Base-by-base conservation (phyloP, 2,113 vertebrate genomes). In the Dipodomys stephensi region DNA sequence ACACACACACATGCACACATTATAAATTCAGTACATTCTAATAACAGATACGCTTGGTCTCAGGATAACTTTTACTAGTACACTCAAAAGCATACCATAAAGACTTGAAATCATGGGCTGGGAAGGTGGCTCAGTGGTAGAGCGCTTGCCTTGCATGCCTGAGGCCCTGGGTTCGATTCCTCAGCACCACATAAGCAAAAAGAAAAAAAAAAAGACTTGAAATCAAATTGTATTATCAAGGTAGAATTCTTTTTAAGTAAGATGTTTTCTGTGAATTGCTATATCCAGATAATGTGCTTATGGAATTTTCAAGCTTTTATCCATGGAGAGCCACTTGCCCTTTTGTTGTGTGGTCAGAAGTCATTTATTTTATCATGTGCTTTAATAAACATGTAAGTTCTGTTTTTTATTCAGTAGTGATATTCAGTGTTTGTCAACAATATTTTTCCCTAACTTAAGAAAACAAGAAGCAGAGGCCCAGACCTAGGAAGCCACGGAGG, bases 381-480 rank as follows among this genome's bases (percentile, higher is more conserved):
- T 83, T 85, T 77, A 76, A 77, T 80, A 89, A 46, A 46, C 30
- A 39, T 32, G 2, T 83, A 69, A 77, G 39, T 53, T 95, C 35
- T 85, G 11, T 35, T 87, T 93, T 93, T 85, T 76, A 32, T 32
- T 86, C 25, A 69, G 15, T 6, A 80, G 20, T 60, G 8, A 19
- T 74, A 30, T 79, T 96, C 44, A 92, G 30, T 57, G 82, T 68
- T 85, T 10, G 18, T 71, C 60, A 94, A 80, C 85, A 90, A 92
- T 93, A 83, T 96, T 92, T 87, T 74, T 10, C 32, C 44, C 82
- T 76, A 69, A 95, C 82, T 96, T 94, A 96, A 93, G 96, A 98
- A 98, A 98, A 98, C 96, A 97, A 97, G 94, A 98, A 98, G 97
- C 97, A 98, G 57, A 95, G 98, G 92, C 97, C 94, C 95, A 98